Evolutionary conservation across 2,113 vertebrate species (phyloP).

Genomic region (Myiagra hebetior): DNA sequence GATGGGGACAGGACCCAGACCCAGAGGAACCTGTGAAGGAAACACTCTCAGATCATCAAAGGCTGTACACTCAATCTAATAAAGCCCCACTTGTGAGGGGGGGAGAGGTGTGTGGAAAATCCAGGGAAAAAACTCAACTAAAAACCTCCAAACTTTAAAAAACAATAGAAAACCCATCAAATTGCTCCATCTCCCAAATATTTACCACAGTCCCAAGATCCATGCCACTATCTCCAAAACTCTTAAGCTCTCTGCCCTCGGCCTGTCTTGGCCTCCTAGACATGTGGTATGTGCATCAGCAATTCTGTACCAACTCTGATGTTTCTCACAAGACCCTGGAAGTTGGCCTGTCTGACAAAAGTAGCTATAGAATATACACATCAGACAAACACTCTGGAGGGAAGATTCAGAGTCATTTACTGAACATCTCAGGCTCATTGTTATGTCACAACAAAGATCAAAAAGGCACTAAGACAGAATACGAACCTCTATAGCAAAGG

Average conservation of each 20-base stretch:
- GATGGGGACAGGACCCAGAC: neutral
- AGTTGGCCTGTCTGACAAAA: neutral
- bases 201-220: neutral
- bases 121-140: neutral
- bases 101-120: neutral
- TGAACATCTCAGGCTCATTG: neutral
- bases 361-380: neutral
- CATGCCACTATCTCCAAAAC: neutral
- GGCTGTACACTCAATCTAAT: neutral
- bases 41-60: neutral
- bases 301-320: neutral
- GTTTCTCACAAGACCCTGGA: neutral
- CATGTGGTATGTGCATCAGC: neutral
- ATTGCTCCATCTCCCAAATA: neutral
- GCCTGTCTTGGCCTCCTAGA: neutral
- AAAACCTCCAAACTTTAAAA: neutral
- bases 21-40: neutral
- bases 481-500: constrained; percentile 93
- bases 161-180: neutral
- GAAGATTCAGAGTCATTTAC: neutral
- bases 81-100: accelerated
- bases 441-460: neutral
- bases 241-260: neutral
- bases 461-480: neutral
- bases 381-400: neutral